These are phyloP conservation scores for Hypsopygia costalis DNA, from an alignment of 2,888 invertebrate species.

Conservation along the genomic window DNA sequence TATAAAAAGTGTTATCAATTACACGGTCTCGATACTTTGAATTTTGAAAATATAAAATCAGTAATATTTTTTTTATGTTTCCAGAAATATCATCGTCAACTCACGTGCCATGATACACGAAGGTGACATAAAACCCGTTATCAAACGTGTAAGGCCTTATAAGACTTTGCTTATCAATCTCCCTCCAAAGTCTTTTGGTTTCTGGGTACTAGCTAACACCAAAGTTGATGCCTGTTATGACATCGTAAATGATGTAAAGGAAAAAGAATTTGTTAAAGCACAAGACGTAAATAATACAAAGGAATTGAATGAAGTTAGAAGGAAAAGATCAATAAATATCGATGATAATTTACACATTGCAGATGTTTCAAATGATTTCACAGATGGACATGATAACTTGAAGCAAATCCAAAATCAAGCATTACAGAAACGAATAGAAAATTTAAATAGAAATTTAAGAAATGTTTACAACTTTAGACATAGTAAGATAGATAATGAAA, in stretches of 20 bases:
- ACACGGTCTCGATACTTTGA: too few species aligned
- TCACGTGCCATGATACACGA: slow-evolving; percentile 80
- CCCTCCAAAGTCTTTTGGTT: slow-evolving; percentile 85
- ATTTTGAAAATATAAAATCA: too few species aligned
- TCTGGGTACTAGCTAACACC: slow-evolving; percentile 86
- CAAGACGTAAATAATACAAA: slow-evolving; percentile 12
- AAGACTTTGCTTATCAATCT: slow-evolving; percentile 79
- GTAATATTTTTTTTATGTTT: too few species aligned
- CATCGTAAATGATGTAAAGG: slow-evolving; percentile 20
- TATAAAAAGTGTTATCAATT: too few species aligned
- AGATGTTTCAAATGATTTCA: slow-evolving; percentile 22
- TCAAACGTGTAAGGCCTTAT: slow-evolving; percentile 73
- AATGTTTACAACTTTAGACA: slow-evolving; percentile 32
- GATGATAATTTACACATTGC: slow-evolving; percentile 21
- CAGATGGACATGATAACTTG: slow-evolving; percentile 20
- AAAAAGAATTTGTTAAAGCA: slow-evolving; percentile 27
- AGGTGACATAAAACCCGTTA: slow-evolving; percentile 77
- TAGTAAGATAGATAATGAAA: slow-evolving; percentile 21
- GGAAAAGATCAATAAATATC: slow-evolving; percentile 39
- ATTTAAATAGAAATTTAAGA: slow-evolving; percentile 43
- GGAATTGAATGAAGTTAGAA: slow-evolving; percentile 20
- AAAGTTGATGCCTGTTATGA: slow-evolving; percentile 80
- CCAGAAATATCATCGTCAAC: slow-evolving; percentile 83
- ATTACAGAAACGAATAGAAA: slow-evolving; percentile 33
- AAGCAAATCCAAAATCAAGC: slow-evolving; percentile 22